A percentile compares a stretch with the other conserved stretches of the same genome.
phyloP scores from a whole-genome alignment of 2,113 vertebrate genomes.

The Coreoperca whiteheadi region DNA sequence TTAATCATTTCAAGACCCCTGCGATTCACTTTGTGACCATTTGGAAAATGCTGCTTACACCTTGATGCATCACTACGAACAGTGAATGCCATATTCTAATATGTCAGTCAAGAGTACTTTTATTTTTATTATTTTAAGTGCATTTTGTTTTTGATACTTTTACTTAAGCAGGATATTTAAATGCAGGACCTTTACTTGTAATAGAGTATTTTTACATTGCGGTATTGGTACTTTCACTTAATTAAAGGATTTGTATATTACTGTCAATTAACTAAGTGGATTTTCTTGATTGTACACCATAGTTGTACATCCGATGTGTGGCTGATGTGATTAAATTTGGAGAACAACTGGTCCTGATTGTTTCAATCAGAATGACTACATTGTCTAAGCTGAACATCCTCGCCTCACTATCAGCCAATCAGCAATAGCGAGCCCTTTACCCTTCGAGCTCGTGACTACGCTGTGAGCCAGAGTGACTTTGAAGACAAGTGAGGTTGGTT shows the following conservation, averaged over 20 bases:
- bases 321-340: slow-evolving; percentile 41
- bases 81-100: not conserved
- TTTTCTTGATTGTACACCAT: slow-evolving; percentile 13
- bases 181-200: not conserved
- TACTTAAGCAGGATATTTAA: not conserved
- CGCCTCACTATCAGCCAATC: slow-evolving; percentile 55
- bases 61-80: not conserved
- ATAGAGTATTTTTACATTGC: not conserved
- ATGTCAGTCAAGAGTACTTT: not conserved
- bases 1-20: not conserved
- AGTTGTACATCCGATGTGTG: not conserved
- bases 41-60: not conserved
- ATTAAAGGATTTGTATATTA: not conserved
- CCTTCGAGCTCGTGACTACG: slow-evolving; percentile 29
- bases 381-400: slow-evolving; percentile 10
- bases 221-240: not conserved
- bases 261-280: not conserved
- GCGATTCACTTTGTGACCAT: too few relatives aligned
- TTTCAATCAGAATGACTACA: slow-evolving; percentile 34
- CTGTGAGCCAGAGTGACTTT: slow-evolving; percentile 62
- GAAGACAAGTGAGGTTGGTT: slow-evolving; percentile 80
- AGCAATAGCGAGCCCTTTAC: slow-evolving; percentile 35
- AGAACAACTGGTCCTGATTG: slow-evolving; percentile 43
- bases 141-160: not conserved
- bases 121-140: not conserved